Percentiles rank a stretch among this genome's conserved stretches.
These are phyloP conservation scores for Coregonus sp. DNA, from an alignment of 2,797 vertebrate species.

Conservation along the genomic window DNA sequence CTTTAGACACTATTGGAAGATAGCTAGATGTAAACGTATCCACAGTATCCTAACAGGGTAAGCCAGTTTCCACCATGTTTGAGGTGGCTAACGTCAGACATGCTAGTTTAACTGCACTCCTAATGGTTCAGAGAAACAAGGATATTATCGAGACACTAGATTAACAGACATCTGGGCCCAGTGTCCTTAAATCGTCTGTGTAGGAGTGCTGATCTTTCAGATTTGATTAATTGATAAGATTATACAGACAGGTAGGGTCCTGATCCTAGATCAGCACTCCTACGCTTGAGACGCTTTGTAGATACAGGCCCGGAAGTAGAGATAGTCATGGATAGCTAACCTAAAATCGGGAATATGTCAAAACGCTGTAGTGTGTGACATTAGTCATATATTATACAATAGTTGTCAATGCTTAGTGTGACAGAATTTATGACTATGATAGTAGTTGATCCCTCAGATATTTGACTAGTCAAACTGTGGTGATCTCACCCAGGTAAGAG, in stretches of 20 bases:
- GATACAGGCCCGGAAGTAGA: background rate
- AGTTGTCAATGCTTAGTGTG: background rate
- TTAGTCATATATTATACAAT: background rate
- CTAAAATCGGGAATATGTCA: too few species aligned
- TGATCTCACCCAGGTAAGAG: background rate
- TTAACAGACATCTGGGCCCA: background rate
- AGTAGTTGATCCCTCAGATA: background rate
- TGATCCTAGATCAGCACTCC: background rate
- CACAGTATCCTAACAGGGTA: background rate
- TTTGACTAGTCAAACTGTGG: background rate
- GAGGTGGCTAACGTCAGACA: background rate
- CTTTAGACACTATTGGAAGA: background rate
- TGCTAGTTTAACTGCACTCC: background rate
- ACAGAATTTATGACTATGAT: background rate
- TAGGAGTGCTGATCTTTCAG: background rate
- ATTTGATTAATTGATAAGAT: too few species aligned
- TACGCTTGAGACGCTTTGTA: background rate
- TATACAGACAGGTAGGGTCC: too few species aligned
- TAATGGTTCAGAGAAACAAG: background rate
- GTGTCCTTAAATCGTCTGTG: background rate
- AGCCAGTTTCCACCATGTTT: constrained; percentile 1
- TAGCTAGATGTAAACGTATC: background rate
- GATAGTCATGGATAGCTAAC: background rate
- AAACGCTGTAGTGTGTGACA: background rate
- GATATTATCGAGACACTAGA: background rate